phyloP scores from a whole-genome alignment of 2,888 invertebrate genomes.

The Pecten maximus region DNA sequence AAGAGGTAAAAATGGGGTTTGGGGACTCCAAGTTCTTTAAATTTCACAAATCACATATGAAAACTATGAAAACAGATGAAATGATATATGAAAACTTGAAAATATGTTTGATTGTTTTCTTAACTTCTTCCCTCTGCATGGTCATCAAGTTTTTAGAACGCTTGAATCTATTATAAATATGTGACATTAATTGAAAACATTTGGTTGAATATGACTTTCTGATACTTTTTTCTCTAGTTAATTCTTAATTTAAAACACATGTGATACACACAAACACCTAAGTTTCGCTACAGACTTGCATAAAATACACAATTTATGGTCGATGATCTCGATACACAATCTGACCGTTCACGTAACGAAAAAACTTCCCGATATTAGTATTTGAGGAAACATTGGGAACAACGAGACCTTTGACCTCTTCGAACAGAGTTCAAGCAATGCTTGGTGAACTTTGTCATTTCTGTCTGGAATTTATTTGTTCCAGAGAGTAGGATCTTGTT shows the following conservation, averaged over 20 bases:
- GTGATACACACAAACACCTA: slow-evolving; percentile 31
- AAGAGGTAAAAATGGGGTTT: slow-evolving; percentile 30
- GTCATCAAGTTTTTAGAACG: background rate
- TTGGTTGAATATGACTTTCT: slow-evolving; percentile 22
- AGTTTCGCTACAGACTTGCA: slow-evolving; percentile 4
- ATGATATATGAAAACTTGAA: slow-evolving; percentile 17
- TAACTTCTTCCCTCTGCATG: background rate
- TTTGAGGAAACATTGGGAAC: background rate
- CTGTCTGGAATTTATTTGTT: background rate
- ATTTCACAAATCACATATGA: slow-evolving; percentile 28
- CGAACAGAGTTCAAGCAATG: background rate
- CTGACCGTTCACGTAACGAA: slow-evolving; percentile 30
- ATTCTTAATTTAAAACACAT: background rate
- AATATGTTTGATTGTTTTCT: slow-evolving; percentile 21
- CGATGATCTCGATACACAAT: background rate
- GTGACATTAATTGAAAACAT: slow-evolving; percentile 4
- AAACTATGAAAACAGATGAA: slow-evolving; percentile 13
- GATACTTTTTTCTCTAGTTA: slow-evolving; percentile 13
- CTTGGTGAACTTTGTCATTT: background rate
- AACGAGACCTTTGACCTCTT: background rate
- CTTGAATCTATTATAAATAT: background rate
- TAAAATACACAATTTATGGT: slow-evolving; percentile 6
- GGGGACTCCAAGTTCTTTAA: background rate
- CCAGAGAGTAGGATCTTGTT: background rate
- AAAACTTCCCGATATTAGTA: slow-evolving; percentile 33